These are phyloP conservation scores for Thelohanellus kitauei DNA, from an alignment of 30 jellyfish, hydroid and myxozoan genomes.

Conservation along the genomic window DNA sequence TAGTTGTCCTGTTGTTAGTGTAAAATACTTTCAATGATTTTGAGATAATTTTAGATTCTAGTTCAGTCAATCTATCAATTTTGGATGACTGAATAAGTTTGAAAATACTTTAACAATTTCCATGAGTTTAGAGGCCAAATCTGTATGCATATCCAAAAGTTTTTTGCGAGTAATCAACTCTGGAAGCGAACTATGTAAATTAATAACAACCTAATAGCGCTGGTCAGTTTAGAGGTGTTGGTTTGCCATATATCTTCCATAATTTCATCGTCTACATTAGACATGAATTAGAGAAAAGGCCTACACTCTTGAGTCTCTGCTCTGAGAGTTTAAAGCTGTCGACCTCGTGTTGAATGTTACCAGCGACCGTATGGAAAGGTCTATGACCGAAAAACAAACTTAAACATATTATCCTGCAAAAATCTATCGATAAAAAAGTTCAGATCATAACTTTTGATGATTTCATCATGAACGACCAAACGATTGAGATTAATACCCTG, in stretches of 20 bases:
- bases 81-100: too few species aligned
- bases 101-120: slow-evolving; percentile 41
- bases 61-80: too few species aligned
- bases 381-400: too few species aligned
- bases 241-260: slow-evolving; percentile 62
- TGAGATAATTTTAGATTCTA: too few species aligned
- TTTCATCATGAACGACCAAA: too few species aligned
- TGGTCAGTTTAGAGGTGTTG: slow-evolving; percentile 36
- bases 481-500: too few species aligned
- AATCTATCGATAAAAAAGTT: too few species aligned
- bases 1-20: too few species aligned
- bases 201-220: slow-evolving; percentile 38
- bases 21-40: too few species aligned
- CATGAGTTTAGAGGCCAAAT: slow-evolving; percentile 44
- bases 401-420: too few species aligned
- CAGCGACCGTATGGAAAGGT: slow-evolving; percentile 84
- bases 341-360: slow-evolving; percentile 47
- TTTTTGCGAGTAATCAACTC: slow-evolving; percentile 39
- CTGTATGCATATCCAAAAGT: slow-evolving; percentile 52
- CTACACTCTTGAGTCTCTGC: slow-evolving; percentile 5
- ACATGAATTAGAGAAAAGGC: slow-evolving; percentile 13
- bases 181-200: slow-evolving; percentile 33
- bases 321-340: slow-evolving; percentile 60
- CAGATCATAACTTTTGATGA: too few species aligned
- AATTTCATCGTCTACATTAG: slow-evolving; percentile 34